A percentile compares a stretch with the other conserved stretches of the same genome.
Evolutionary conservation across 2,113 vertebrate genomes (phyloP).

Genomic region (Pantherophis guttatus): DNA sequence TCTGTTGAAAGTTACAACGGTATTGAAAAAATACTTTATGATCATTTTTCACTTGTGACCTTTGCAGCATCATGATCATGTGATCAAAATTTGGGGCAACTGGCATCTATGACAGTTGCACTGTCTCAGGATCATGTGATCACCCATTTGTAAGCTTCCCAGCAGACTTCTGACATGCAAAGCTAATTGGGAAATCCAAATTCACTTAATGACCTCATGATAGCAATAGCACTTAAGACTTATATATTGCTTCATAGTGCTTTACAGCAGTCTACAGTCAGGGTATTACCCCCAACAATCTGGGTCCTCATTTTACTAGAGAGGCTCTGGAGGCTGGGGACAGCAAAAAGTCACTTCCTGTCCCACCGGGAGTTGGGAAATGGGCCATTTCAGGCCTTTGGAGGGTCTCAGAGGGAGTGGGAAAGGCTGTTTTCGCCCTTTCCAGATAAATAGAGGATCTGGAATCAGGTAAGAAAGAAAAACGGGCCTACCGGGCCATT

Average conservation of each 20-base stretch:
- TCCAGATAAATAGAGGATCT: too few species aligned
- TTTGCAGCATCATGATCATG: not conserved
- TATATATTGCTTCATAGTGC: not conserved
- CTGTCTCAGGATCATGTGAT: not conserved
- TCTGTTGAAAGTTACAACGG: not conserved
- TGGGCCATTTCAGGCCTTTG: too few species aligned
- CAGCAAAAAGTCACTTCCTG: too few species aligned
- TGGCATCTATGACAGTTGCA: not conserved
- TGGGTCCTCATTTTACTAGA: not conserved
- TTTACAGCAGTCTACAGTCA: not conserved
- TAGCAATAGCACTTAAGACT: not conserved
- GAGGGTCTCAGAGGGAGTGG: too few species aligned
- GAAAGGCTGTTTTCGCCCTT: too few species aligned
- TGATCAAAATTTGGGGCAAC: not conserved
- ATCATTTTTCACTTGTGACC: not conserved
- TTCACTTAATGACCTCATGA: not conserved
- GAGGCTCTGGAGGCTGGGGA: too few species aligned
- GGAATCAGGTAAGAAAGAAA: too few species aligned
- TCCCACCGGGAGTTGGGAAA: too few species aligned
- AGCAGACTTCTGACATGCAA: not conserved
- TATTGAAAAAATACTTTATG: not conserved
- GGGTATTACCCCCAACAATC: not conserved
- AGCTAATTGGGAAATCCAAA: not conserved
- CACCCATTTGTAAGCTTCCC: not conserved
- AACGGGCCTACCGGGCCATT: too few species aligned